Evolutionary conservation across 2,888 invertebrate species (phyloP), one percentile per base, ranked within the genome.

Genomic region (Eupsilia transversa): DNA sequence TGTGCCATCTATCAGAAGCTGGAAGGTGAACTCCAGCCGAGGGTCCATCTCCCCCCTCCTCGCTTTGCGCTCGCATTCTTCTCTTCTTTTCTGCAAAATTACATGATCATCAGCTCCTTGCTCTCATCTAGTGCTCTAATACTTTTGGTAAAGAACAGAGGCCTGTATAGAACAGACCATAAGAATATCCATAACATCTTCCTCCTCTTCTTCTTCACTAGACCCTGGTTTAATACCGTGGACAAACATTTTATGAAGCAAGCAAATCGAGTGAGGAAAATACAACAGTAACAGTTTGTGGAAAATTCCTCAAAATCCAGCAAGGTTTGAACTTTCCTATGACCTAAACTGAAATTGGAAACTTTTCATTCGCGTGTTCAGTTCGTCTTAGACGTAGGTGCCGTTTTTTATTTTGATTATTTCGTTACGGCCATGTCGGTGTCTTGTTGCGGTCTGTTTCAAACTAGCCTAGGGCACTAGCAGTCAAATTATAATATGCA

Each of bases 11-110:
- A 98, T 98, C 84, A 99, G 97, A 67, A 98, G 97, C 92, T 99
- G 98, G 95, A 99, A 98, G 77, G 98, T 98, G 95, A 98, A 99
- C 96, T 99, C 99, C 97, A 99, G 94, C 80, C 99, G 97, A 90
- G 98, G 98, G 95, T 99, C 99, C 98, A 99, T 99, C 94, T 99
- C 99, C 96, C 98, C 99, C 75, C 99, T 97, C 74, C 99, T 97
- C 23, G 98, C 98, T 91, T 98, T 98, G 88, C 98, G 97, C 96
- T 98, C 98, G 97, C 98, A 98, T 98, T 98, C 98, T 97, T 98
- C 98, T 79, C 98, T 97, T 79, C 98, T 97, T 96, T 96, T 96
- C 96, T 96, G 88, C 2, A 91, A 92, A 81, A 72, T 63, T 66
- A 70, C 2, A 38, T 38, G 14, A 61, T 23, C n/a, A 33, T 82